A percentile compares a stretch with the other conserved stretches of the same genome.
Conservation (phyloP, 2,113 vertebrate species). For the Rhabdornis inornatus region DNA sequence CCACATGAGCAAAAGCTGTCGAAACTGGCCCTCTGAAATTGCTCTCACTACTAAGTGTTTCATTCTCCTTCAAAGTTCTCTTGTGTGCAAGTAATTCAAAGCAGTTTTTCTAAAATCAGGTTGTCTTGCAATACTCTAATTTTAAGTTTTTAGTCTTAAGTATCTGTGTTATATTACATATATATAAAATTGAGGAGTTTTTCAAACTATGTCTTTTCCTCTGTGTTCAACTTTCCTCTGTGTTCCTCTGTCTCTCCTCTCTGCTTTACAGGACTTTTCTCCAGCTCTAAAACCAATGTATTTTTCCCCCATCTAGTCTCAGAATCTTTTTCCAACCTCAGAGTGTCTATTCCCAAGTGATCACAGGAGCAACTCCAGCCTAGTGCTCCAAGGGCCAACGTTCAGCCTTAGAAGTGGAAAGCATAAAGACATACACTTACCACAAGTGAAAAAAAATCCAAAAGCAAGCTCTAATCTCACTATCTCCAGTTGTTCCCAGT, state of each 20-base stretch:
- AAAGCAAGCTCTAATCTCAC: constrained; percentile 32
- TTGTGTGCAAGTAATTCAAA: neutral
- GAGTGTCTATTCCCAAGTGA: neutral
- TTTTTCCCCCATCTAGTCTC: neutral
- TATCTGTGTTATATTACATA: neutral
- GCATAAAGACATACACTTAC: neutral
- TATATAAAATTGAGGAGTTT: neutral
- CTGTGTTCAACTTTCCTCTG: neutral
- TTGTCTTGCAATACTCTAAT: neutral
- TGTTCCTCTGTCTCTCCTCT: neutral
- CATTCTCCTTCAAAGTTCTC: neutral
- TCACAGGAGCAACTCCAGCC: neutral
- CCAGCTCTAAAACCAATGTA: neutral
- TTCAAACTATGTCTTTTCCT: neutral
- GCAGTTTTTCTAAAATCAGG: neutral
- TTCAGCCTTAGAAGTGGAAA: neutral
- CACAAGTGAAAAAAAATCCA: neutral
- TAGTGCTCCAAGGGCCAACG: neutral
- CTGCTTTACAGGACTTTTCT: neutral
- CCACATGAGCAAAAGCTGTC: neutral
- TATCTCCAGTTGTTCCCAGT: constrained; percentile 46
- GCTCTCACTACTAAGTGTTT: neutral
- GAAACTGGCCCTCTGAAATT: neutral
- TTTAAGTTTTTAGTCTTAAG: neutral
- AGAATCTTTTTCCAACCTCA: neutral